phyloP scores from a whole-genome alignment of 2,888 invertebrate genomes.

The Drepana falcataria region DNA sequence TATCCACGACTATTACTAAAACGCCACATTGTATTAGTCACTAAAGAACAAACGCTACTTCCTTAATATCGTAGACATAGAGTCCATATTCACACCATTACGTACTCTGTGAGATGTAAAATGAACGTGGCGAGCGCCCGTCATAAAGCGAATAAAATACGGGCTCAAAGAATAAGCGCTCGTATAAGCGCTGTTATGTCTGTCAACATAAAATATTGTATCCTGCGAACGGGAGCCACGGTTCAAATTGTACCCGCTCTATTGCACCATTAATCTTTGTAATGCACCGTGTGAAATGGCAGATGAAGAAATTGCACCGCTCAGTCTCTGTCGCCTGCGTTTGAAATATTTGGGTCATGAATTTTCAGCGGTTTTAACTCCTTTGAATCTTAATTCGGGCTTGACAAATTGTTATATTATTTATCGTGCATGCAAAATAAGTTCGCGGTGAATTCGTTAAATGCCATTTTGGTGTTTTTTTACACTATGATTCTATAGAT shows the following conservation, averaged over 20 bases:
- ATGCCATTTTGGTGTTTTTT: background rate
- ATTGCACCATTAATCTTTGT: constrained; percentile 71
- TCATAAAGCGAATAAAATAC: constrained; percentile 79
- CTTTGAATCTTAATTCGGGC: background rate
- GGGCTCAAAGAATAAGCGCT: constrained; percentile 78
- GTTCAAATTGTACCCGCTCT: constrained; percentile 70
- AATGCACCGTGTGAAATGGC: constrained; percentile 64
- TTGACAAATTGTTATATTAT: background rate
- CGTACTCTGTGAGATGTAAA: constrained; percentile 14
- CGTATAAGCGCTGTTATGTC: constrained; percentile 77
- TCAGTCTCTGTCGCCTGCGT: constrained; percentile 39
- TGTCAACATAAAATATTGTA: constrained; percentile 78
- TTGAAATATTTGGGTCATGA: constrained; percentile 25
- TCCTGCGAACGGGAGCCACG: constrained; percentile 63
- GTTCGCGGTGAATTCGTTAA: background rate
- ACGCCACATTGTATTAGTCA: constrained; percentile 27
- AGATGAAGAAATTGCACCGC: constrained; percentile 58
- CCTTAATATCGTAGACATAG: constrained; percentile 21
- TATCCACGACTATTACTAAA: constrained; percentile 73
- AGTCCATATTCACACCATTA: constrained; percentile 25
- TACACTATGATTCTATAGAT: no score
- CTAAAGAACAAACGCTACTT: constrained; percentile 8
- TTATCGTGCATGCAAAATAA: background rate
- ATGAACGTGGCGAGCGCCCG: constrained; percentile 49
- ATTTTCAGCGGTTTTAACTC: background rate